phyloP scores from a whole-genome alignment of 2,797 vertebrate genomes.

The Platalea minor region DNA sequence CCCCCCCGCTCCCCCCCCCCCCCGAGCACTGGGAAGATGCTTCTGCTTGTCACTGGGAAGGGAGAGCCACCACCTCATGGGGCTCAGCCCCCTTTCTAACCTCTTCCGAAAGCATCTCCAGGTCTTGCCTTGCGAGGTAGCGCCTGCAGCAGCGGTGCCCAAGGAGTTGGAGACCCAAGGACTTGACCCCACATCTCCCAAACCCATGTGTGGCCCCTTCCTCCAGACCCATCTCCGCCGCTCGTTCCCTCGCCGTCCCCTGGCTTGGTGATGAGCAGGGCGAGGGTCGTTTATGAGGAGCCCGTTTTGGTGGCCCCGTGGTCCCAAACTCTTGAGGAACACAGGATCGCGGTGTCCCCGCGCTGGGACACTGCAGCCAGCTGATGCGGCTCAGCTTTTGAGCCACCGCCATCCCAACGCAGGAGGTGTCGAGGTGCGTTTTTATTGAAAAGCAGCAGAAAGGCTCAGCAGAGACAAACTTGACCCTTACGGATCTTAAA shows the following conservation, averaged over 20 bases:
- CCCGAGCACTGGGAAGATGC: not conserved
- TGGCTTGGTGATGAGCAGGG: fast-evolving
- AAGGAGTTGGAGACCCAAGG: not conserved
- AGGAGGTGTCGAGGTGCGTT: fast-evolving
- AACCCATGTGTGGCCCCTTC: fast-evolving
- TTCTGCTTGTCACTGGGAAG: not conserved
- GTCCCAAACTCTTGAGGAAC: not conserved
- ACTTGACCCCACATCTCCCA: not conserved
- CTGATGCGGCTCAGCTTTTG: not conserved
- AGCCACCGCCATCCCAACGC: not conserved
- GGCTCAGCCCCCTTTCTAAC: not conserved
- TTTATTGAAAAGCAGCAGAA: not conserved
- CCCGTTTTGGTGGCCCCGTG: not conserved
- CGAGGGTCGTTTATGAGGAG: fast-evolving
- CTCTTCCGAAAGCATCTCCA: not conserved
- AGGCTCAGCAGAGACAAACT: not conserved
- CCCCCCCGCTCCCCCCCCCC: fast-evolving
- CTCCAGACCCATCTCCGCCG: not conserved
- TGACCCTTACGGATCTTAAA: not conserved
- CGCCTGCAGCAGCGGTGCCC: not conserved
- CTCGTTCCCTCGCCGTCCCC: not conserved
- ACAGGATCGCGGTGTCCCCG: fast-evolving
- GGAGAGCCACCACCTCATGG: fast-evolving
- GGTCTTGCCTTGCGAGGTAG: fast-evolving
- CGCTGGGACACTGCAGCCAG: not conserved